phyloP scores from a whole-genome alignment of 2,797 vertebrate genomes.

The Adrianichthys oophorus region DNA sequence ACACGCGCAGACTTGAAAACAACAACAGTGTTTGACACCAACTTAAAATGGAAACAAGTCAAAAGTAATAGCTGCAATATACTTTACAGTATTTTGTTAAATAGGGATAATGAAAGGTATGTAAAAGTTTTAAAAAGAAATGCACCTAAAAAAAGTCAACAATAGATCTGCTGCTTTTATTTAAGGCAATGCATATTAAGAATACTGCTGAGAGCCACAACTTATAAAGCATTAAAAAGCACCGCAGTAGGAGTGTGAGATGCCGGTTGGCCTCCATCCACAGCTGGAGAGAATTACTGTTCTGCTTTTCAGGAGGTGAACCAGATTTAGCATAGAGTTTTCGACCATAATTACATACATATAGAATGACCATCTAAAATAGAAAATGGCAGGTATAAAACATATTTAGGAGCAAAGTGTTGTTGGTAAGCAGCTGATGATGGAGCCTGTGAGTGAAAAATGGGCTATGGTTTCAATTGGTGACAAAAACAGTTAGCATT shows the following conservation, averaged over 20 bases:
- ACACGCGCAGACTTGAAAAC: too few relatives aligned
- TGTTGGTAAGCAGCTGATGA: slow-evolving; percentile 23
- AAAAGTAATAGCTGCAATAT: too few relatives aligned
- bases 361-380: slow-evolving; percentile 60
- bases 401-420: slow-evolving; percentile 60
- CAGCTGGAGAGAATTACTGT: slow-evolving; percentile 72
- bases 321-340: slow-evolving; percentile 71
- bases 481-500: slow-evolving; percentile 17
- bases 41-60: too few relatives aligned
- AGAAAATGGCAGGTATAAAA: slow-evolving; percentile 67
- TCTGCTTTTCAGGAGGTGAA: slow-evolving; percentile 63
- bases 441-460: slow-evolving; percentile 22
- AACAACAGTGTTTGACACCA: too few relatives aligned
- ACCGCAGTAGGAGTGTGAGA: slow-evolving; percentile 11
- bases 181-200: background rate
- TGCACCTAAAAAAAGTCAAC: too few relatives aligned
- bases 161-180: background rate
- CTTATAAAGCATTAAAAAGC: slow-evolving; percentile 4
- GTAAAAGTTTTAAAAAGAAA: too few relatives aligned
- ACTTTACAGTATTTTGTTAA: too few relatives aligned
- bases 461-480: slow-evolving; percentile 10
- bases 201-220: background rate
- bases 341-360: slow-evolving; percentile 74
- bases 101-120: too few relatives aligned
- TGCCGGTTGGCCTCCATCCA: slow-evolving; percentile 40